Percentiles rank a stretch among this genome's conserved stretches.
Conservation (phyloP, 2,888 invertebrate species). For the Caradrina kadenii region DNA sequence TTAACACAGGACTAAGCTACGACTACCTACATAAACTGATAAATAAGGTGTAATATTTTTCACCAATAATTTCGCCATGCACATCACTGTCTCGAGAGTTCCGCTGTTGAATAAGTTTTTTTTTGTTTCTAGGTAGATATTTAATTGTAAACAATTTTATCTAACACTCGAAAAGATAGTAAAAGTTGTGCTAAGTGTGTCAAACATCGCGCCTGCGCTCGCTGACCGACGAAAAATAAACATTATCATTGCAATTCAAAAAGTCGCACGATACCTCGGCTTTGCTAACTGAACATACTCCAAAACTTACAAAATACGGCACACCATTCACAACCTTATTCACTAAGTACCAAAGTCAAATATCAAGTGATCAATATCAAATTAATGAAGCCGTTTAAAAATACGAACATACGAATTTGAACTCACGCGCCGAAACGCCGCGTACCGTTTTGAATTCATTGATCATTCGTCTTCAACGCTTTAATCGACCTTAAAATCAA, state of each 20-base stretch:
- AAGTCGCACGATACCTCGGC: conserved; percentile 73
- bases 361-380: conserved; percentile 25
- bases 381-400: conserved; percentile 72
- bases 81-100: no score
- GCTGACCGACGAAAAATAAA: conserved; percentile 67
- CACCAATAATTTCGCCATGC: no score
- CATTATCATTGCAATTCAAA: conserved; percentile 59
- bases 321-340: conserved; percentile 52
- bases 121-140: neutral
- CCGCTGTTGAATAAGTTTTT: no score
- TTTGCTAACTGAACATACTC: conserved; percentile 73
- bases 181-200: conserved; percentile 72
- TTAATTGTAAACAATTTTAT: conserved; percentile 52
- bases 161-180: conserved; percentile 71
- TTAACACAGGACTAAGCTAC: no score
- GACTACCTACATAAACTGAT: no score
- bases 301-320: conserved; percentile 66
- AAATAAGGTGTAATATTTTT: no score
- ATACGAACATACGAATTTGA: conserved; percentile 73
- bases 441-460: conserved; percentile 85
- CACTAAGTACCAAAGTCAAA: conserved; percentile 5
- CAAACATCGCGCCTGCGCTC: conserved; percentile 60
- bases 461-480: conserved; percentile 67
- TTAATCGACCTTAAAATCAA: conserved; percentile 73
- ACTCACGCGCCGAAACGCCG: conserved; percentile 76